These are phyloP conservation scores for Drepana falcataria DNA, from an alignment of 2,888 invertebrate species.

Conservation along the genomic window DNA sequence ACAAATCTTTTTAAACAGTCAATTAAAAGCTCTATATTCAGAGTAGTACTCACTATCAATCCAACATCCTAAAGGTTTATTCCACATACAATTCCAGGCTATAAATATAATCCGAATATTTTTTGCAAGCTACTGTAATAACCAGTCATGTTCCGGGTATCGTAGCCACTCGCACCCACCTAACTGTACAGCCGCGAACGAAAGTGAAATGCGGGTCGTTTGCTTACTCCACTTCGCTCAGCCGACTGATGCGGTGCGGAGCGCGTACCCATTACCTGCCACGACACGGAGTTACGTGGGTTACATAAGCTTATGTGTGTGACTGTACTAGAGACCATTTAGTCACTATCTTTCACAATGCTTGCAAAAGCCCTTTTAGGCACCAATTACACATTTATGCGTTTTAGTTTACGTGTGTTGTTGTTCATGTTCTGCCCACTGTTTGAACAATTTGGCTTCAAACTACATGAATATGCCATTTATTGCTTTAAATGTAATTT, in stretches of 20 bases:
- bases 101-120: not conserved
- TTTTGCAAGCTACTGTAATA: constrained; percentile 3
- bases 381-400: no score
- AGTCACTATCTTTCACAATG: not conserved
- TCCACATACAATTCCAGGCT: no score
- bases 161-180: constrained; percentile 17
- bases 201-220: constrained; percentile 46
- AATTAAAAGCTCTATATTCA: no score
- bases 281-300: not conserved
- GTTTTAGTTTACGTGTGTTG: no score
- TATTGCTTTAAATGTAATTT: no score
- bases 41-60: no score
- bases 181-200: constrained; percentile 42
- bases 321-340: not conserved
- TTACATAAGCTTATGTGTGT: not conserved
- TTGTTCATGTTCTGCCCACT: no score
- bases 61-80: no score
- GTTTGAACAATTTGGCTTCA: no score
- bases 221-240: constrained; percentile 43
- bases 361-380: no score
- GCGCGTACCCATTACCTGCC: constrained; percentile 9
- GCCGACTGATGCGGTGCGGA: constrained; percentile 11
- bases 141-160: constrained; percentile 14
- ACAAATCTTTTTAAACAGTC: no score
- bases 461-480: no score